A percentile compares a stretch with the other conserved stretches of the same genome.
These are phyloP conservation scores for Aplodontia rufa DNA, from an alignment of 2,113 vertebrate genomes.

Conservation along the genomic window DNA sequence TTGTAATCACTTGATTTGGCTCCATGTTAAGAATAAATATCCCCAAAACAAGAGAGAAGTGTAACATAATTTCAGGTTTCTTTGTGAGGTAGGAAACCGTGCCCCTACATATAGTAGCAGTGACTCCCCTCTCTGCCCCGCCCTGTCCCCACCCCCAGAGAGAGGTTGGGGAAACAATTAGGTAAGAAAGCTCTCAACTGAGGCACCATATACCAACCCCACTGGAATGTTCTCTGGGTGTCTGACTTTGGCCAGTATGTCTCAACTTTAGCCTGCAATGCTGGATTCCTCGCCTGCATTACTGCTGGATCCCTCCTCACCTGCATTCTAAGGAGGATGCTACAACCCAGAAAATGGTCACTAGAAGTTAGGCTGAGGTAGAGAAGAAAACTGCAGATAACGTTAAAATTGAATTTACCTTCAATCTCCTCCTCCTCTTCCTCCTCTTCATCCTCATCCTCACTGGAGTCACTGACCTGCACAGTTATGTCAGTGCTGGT, in stretches of 20 bases:
- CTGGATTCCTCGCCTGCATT: neutral
- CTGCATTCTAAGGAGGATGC: neutral
- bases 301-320: neutral
- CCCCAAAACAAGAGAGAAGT: slow-evolving; percentile 6
- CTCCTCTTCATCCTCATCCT: slow-evolving; percentile 97
- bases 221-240: neutral
- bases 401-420: slow-evolving; percentile 83
- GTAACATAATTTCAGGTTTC: neutral
- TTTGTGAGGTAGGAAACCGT: neutral
- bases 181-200: neutral
- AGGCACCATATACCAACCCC: neutral
- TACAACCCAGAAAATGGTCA: neutral
- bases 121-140: neutral
- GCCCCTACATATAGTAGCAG: neutral
- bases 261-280: neutral
- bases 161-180: neutral
- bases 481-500: slow-evolving; percentile 96
- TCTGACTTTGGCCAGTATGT: neutral
- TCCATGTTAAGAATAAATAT: slow-evolving; percentile 41
- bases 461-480: slow-evolving; percentile 98
- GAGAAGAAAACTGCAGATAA: neutral
- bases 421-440: slow-evolving; percentile 89
- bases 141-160: neutral
- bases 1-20: neutral
- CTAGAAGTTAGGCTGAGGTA: neutral